Evolutionary conservation across 2,113 vertebrate genomes (phyloP).

Genomic region (Chascanopsetta lugubris): DNA sequence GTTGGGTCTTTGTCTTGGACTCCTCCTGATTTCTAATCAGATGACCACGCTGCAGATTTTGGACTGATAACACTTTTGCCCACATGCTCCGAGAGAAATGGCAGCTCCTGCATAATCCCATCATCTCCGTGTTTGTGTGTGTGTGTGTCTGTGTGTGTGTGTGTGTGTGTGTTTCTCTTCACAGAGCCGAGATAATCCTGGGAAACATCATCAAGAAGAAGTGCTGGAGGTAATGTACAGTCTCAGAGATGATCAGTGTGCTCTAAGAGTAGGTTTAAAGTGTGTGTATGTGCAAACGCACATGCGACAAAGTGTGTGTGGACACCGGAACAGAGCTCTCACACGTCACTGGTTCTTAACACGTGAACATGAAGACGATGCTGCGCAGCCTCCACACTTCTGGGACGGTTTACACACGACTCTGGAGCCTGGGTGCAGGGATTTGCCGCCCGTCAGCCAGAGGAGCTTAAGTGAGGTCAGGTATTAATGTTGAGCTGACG

Average conservation of each 20-base stretch:
- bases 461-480: constrained; percentile 9
- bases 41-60: constrained; percentile 39
- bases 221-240: constrained; percentile 89
- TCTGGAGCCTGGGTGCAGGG: neutral
- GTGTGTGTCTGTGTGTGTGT: too few relatives aligned
- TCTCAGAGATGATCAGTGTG: constrained; percentile 2
- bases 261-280: constrained; percentile 9
- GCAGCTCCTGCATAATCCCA: constrained; percentile 39
- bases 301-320: neutral
- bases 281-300: neutral
- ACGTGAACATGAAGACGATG: neutral
- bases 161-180: constrained; percentile 26
- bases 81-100: constrained; percentile 20
- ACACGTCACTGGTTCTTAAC: constrained; percentile 10
- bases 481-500: constrained; percentile 8
- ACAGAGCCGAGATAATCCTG: constrained; percentile 94
- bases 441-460: constrained; percentile 18
- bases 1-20: constrained; percentile 21
- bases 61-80: constrained; percentile 50
- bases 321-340: neutral
- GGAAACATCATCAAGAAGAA: constrained; percentile 99
- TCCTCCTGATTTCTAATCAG: constrained; percentile 38
- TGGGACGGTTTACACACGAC: constrained; percentile 4
- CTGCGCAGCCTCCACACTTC: neutral
- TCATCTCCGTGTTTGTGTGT: constrained; percentile 9